Evolutionary conservation across 1,140 invertebrate genomes (phyloP).

Genomic region (Zaprionus camerounensis): DNA sequence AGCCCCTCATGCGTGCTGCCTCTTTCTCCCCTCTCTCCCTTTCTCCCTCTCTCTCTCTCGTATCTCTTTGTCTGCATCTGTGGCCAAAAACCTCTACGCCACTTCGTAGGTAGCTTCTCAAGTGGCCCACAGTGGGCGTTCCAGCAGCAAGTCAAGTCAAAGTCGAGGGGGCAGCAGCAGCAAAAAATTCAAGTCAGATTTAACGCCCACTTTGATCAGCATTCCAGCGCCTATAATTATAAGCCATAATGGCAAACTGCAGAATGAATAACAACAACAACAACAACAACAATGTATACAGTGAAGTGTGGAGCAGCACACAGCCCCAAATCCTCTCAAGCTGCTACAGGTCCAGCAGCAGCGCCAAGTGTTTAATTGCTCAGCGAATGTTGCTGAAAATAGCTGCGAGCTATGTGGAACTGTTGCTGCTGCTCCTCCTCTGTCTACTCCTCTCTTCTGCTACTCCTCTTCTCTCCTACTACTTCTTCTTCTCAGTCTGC

Average conservation of each 20-base stretch:
- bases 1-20: constrained; percentile 13
- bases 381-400: constrained; percentile 71
- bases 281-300: constrained; percentile 17
- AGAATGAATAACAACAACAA: constrained; percentile 43
- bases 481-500: background rate
- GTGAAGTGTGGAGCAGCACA: background rate
- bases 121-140: constrained; percentile 29
- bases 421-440: constrained; percentile 1
- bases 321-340: constrained; percentile 10
- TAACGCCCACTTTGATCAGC: constrained; percentile 49
- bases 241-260: constrained; percentile 73
- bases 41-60: too few species aligned
- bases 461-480: background rate
- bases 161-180: background rate
- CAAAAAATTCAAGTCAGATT: constrained; percentile 29
- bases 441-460: background rate
- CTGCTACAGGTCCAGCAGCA: background rate
- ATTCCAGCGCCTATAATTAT: constrained; percentile 76
- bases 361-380: constrained; percentile 77
- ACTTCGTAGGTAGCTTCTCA: constrained; percentile 6
- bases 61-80: constrained; percentile 38
- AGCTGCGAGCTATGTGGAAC: constrained; percentile 69
- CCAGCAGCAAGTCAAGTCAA: background rate
- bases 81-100: background rate
- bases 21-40: background rate